Evolutionary conservation across 2,113 vertebrate species (phyloP).

Genomic region (Dicaeum eximium): DNA sequence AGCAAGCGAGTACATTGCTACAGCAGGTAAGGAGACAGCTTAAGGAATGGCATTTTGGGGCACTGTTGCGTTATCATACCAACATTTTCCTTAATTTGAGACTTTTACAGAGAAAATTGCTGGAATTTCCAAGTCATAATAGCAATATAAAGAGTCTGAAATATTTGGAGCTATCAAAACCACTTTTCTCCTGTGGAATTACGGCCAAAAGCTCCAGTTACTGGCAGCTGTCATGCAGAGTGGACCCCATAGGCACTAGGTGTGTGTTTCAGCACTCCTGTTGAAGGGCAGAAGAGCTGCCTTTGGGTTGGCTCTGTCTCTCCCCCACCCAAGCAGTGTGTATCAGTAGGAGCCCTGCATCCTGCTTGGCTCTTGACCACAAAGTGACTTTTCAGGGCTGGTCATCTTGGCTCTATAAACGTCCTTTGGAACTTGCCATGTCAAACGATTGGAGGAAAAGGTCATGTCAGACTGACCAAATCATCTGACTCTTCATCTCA

Average conservation of each 20-base stretch:
- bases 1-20: background rate
- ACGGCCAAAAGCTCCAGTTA: background rate
- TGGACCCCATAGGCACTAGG: fast-evolving
- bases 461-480: background rate
- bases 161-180: background rate
- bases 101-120: background rate
- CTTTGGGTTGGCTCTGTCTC: background rate
- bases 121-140: background rate
- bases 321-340: background rate
- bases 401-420: background rate
- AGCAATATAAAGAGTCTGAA: background rate
- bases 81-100: background rate
- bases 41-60: background rate
- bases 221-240: background rate
- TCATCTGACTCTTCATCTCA: background rate
- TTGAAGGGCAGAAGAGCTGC: background rate
- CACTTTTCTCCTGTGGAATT: background rate
- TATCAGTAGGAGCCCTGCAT: background rate
- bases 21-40: background rate
- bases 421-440: background rate
- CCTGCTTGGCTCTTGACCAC: background rate
- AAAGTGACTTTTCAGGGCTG: background rate
- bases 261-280: fast-evolving
- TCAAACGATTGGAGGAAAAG: background rate
- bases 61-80: fast-evolving